Base-by-base conservation (phyloP, 1,140 invertebrate genomes). In the Sarcophaga bullata region DNA sequence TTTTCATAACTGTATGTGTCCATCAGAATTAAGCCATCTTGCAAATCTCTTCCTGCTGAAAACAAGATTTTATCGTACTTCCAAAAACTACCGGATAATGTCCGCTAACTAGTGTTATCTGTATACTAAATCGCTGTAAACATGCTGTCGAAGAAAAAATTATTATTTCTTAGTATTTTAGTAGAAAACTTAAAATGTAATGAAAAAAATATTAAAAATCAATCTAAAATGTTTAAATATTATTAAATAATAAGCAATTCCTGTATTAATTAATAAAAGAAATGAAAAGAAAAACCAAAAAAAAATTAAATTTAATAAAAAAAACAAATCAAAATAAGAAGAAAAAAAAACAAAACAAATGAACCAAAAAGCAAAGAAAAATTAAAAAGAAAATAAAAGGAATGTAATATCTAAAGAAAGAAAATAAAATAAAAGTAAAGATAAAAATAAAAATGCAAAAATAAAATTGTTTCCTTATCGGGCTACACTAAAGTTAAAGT, bases 181-280 rank as follows among this genome's bases (percentile, higher is more conserved):
- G n/a, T n/a, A n/a, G n/a, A 58, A 6, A 58, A 15, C n/a, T 3
- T 58, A 0, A 58, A 58, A 58, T n/a, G n/a, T n/a, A 58, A 10
- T 15, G 4, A 58, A 58, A 7, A n/a, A 58, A 58, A n/a, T n/a
- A 58, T 8, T 8, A 58, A 37, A 2, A 37, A 37, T 2, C n/a
- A 7, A 13, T 58, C 54, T 58, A n/a, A n/a, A 58, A 58, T 58
- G 54, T 58, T n/a, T 58, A 58, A 58, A 58, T 58, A 58, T 58
- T n/a, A 58, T 58, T n/a, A 58, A 58, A 58, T 15, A 13, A n/a
- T 13, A 58, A 58, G 3, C 15, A 58, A 58, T 58, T 58, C 25
- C 25, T 58, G n/a, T 15, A 6, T 15, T n/a, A 15, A 58, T 58
- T 58, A 7, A 68, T 37, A 68, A 68, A n/a, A 68, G 19, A 68